Base-by-base conservation (phyloP, 64 coral and sea anemone genomes). In the Dendrophyllia cribrosa region DNA sequence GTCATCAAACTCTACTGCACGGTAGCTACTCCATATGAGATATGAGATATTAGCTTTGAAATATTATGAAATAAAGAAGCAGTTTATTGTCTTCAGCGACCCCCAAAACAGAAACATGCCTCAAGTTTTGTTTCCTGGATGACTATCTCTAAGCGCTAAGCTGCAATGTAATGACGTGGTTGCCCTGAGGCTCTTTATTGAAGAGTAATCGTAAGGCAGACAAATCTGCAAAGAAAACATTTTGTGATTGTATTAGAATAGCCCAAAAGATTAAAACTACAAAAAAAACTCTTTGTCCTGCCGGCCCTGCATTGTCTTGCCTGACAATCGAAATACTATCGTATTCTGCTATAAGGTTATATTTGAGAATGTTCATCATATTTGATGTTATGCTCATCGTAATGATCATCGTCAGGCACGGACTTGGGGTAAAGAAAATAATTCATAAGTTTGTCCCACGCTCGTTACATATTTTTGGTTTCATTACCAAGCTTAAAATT, bases 181-280 rank as follows among this genome's bases (percentile, higher is more conserved):
- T 84, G 61, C 17, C 45, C 20, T 68, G 10, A 45, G 45, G 20
- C 20, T 43, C 63, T 64, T 51, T 48, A 22, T 68, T 9, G 4
- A 7, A 65, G 50, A 21, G 19, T 22, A 46, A 16, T 45, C 46
- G 22, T 51, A 7, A 51, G 9, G 19, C 5, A 11, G 45, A 3
- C 45, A 84, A 84, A 84, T 84, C 80, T 17, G 26, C 14, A 67
- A 67, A 50, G 19, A 84, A 84, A 84, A 84, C 46, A 84, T 20
- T 12, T 51, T 51, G 63, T 9, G 44, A 84, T 52, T 67, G 14
- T 67, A 22, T 51, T 19, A 22, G 49, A 66, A 9, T 46, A 75
- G 72, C 14, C 46, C 14, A 75, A 51, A 0, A 14, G 72, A 75
- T 75, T 75, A 50, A 46, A 50, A 50, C 6, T 64, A 12, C 5